Base-by-base conservation (phyloP, 2,888 invertebrate species). In the Ennomos quercinarius region DNA sequence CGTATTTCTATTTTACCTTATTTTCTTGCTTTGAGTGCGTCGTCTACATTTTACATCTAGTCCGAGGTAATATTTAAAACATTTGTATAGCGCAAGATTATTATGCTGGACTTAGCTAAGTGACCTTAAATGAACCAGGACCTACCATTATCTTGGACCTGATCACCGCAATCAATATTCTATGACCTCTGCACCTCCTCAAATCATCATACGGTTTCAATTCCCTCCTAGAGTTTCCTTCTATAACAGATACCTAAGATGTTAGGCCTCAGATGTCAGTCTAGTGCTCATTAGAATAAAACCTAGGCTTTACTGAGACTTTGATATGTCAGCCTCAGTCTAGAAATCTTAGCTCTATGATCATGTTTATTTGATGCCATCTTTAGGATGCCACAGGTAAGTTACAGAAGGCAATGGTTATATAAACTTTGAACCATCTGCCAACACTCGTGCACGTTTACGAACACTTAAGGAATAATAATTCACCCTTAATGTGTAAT, bases 271-370 rank as follows among this genome's bases (percentile, higher is more conserved):
- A 9, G 10, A 46, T 46, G 49, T n/a, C 11, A 47, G 13, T 50
- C 49, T 11, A 49, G 40, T 39, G 41, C 13, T 35, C 45, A 37
- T 46, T 41, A 39, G 37, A 56, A 60, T 64, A 64, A 64, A 64
- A 36, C 53, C 39, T 47, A 57, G 42, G 47, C 46, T 64, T 61
- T 59, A 64, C 38, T 49, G 46, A 12, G 17, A 46, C 50, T 62
- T 44, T 58, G 64, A 67, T 38, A 49, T 57, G 56, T 59, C 55
- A 56, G 34, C 55, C 54, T 56, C 60, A 66, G 48, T 52, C 54
- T 57, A 61, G 63, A 54, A 55, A 61, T 38, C 60, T 57, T 12
- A 27, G 45, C 48, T 49, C 27, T 46, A 54, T 47, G 54, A 50
- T 36, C 54, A 59, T 59, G 56, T 50, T 53, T 53, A 59, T 56